A percentile compares a stretch with the other conserved stretches of the same genome.
phyloP scores from a whole-genome alignment of 2,888 invertebrate genomes.

The Ectobius pallidus region DNA sequence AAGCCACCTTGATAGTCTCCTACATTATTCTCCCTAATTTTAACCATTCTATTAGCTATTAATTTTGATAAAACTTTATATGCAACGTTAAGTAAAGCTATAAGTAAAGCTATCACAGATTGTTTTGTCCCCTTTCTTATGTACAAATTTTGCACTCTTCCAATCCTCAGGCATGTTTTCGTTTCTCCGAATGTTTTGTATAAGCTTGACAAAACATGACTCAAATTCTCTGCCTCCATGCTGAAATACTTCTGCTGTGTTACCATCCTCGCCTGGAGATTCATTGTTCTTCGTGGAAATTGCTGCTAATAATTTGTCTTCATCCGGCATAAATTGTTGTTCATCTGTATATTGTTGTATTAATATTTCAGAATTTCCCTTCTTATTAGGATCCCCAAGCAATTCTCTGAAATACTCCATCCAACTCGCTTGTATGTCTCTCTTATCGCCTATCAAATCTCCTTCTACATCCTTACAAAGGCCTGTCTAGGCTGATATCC shows the following conservation, averaged over 20 bases:
- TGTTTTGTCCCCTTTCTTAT: slow-evolving; percentile 29
- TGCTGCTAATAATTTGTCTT: not conserved
- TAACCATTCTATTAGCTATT: not conserved
- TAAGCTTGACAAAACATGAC: not conserved
- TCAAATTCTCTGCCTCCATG: slow-evolving; percentile 14
- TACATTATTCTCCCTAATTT: not conserved
- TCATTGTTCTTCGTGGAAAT: not conserved
- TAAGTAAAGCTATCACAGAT: slow-evolving; percentile 7
- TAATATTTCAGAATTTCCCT: not conserved
- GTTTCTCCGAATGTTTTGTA: slow-evolving; percentile 7
- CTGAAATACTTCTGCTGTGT: slow-evolving; percentile 10
- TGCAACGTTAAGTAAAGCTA: not conserved
- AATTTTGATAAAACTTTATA: slow-evolving; percentile 20
- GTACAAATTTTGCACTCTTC: slow-evolving; percentile 20
- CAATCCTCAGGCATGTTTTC: slow-evolving; percentile 31
- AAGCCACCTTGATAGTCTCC: slow-evolving; percentile 28
- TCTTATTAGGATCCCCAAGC: not conserved
- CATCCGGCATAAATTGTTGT: not conserved
- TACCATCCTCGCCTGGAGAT: slow-evolving; percentile 17
- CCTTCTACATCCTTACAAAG: no score
- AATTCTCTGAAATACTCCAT: not conserved
- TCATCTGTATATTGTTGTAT: not conserved
- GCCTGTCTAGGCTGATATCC: no score
- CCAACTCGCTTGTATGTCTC: not conserved
- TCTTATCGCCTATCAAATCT: no score